These are phyloP conservation scores for Mesocentrotus franciscanus DNA, from an alignment of 53 echinoderm and acorn worm species.

Conservation along the genomic window DNA sequence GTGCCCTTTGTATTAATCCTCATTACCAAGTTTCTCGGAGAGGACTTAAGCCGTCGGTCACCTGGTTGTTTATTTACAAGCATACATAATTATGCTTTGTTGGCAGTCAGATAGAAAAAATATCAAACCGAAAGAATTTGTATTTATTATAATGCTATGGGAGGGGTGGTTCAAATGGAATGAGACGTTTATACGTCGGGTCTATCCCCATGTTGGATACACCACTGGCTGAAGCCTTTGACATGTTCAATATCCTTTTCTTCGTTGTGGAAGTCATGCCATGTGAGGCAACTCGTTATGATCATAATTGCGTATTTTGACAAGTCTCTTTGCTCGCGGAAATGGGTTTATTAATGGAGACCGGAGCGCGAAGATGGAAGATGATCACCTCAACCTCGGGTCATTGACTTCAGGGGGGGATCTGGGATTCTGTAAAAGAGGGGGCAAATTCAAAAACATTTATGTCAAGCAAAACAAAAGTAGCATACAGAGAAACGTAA, in stretches of 20 bases:
- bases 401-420: neutral
- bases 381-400: neutral
- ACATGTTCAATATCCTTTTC: neutral
- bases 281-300: neutral
- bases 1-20: too few species aligned
- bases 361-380: neutral
- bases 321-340: neutral
- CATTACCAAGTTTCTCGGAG: too few species aligned
- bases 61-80: too few species aligned
- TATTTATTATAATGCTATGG: too few species aligned
- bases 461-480: neutral
- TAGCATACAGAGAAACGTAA: neutral
- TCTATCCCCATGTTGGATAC: neutral
- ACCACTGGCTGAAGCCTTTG: neutral
- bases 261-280: neutral
- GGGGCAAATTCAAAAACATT: neutral
- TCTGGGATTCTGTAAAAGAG: neutral
- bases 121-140: too few species aligned
- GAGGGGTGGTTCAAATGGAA: too few species aligned
- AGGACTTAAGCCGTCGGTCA: too few species aligned
- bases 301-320: slow-evolving; percentile 20
- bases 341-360: slow-evolving; percentile 25
- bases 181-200: too few species aligned
- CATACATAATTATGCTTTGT: too few species aligned
- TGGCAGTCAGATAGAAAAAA: too few species aligned